A percentile compares a stretch with the other conserved stretches of the same genome.
These are phyloP conservation scores for Pteronotus mesoamericanus DNA, from an alignment of 2,797 vertebrate species.

Conservation along the genomic window DNA sequence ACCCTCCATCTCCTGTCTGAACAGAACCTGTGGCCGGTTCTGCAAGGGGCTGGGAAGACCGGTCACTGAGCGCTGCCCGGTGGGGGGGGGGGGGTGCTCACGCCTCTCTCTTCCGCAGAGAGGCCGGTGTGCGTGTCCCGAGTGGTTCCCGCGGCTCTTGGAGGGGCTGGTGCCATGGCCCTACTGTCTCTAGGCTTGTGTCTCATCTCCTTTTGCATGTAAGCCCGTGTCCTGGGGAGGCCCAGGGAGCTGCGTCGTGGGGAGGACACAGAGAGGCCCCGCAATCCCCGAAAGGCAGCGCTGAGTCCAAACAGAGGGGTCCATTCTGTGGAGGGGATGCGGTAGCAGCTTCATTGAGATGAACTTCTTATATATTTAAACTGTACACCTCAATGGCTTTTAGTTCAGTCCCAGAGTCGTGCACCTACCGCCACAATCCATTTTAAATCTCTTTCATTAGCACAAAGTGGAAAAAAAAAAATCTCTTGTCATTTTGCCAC, in stretches of 20 bases:
- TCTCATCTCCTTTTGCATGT: background rate
- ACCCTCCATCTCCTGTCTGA: background rate
- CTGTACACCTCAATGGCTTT: accelerated
- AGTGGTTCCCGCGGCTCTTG: background rate
- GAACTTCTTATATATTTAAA: background rate
- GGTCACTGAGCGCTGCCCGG: accelerated
- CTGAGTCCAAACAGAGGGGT: too few species aligned
- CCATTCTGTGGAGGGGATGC: accelerated
- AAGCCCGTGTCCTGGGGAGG: background rate
- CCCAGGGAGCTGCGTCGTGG: accelerated
- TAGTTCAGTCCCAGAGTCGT: background rate
- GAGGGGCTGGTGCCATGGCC: background rate
- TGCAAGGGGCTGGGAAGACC: background rate
- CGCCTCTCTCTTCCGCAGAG: background rate
- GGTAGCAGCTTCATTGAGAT: background rate
- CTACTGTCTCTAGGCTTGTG: background rate
- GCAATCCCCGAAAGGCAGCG: background rate
- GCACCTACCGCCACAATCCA: background rate
- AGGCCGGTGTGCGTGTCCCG: accelerated
- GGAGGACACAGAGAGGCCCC: accelerated
- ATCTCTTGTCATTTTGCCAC: accelerated
- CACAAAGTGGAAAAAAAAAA: background rate
- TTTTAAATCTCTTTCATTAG: background rate
- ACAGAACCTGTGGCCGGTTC: background rate
- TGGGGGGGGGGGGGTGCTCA: accelerated